Conservation (phyloP, 2,113 vertebrate species). For the Myrmecobius fasciatus region DNA sequence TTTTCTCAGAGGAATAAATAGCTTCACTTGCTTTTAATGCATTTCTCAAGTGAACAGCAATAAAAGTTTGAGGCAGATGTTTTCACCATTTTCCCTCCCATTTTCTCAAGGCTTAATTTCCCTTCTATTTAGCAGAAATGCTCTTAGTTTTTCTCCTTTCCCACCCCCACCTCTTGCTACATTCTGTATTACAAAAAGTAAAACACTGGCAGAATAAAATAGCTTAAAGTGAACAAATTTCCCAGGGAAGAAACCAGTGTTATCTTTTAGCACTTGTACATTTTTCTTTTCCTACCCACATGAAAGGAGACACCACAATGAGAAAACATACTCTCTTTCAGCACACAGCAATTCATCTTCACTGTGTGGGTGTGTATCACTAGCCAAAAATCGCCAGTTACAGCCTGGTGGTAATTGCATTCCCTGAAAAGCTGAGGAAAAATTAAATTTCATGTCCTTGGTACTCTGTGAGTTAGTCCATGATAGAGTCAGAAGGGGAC, state of each 20-base stretch:
- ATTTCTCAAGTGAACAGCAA: neutral
- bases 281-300: neutral
- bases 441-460: neutral
- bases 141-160: neutral
- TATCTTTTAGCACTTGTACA: neutral
- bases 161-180: neutral
- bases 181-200: neutral
- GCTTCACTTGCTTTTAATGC: neutral
- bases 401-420: neutral
- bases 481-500: neutral
- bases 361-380: neutral
- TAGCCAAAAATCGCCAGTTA: neutral
- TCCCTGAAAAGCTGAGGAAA: neutral
- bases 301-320: neutral
- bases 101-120: neutral
- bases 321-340: neutral
- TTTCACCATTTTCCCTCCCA: neutral
- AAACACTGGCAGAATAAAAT: neutral
- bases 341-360: neutral
- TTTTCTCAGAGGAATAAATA: neutral
- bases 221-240: neutral
- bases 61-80: slow-evolving; percentile 2
- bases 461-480: neutral
- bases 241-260: neutral
- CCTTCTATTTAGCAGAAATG: neutral